These are phyloP conservation scores for Laterallus jamaicensis DNA, from an alignment of 2,113 vertebrate species.

Conservation along the genomic window DNA sequence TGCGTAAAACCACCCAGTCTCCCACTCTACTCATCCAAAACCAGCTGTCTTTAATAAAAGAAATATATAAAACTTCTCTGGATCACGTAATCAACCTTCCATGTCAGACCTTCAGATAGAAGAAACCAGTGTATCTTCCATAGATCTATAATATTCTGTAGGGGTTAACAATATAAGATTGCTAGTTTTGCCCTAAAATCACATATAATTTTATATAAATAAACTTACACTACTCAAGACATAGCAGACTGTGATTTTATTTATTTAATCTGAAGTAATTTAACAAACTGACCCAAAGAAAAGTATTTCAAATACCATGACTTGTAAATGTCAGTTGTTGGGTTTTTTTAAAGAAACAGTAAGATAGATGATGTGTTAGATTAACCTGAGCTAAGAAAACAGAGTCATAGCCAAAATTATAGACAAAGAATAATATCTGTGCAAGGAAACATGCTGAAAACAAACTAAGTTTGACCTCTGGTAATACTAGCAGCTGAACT, in stretches of 20 bases:
- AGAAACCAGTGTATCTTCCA: background rate
- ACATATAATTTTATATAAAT: background rate
- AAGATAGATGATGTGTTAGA: slow-evolving; percentile 55
- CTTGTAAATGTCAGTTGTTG: background rate
- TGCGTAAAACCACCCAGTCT: background rate
- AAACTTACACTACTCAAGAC: background rate
- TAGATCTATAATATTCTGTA: background rate
- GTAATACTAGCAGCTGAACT: background rate
- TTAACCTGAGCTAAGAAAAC: slow-evolving; percentile 57
- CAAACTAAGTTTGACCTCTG: slow-evolving; percentile 35
- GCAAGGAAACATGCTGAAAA: slow-evolving; percentile 37
- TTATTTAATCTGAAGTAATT: slow-evolving; percentile 34
- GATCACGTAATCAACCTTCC: background rate
- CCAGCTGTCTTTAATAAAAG: background rate
- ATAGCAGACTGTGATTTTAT: background rate
- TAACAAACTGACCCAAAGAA: slow-evolving; percentile 16
- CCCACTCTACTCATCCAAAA: background rate
- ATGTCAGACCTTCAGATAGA: background rate
- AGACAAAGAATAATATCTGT: slow-evolving; percentile 59
- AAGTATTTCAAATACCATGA: background rate
- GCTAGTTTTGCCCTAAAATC: background rate
- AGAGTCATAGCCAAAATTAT: slow-evolving; percentile 28
- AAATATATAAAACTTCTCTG: background rate
- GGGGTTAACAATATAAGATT: background rate
- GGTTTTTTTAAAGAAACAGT: slow-evolving; percentile 1